Evolutionary conservation across 1,140 invertebrate genomes (phyloP), one percentile per base, ranked within the genome.

Genomic region (Psilanteris sp.): DNA sequence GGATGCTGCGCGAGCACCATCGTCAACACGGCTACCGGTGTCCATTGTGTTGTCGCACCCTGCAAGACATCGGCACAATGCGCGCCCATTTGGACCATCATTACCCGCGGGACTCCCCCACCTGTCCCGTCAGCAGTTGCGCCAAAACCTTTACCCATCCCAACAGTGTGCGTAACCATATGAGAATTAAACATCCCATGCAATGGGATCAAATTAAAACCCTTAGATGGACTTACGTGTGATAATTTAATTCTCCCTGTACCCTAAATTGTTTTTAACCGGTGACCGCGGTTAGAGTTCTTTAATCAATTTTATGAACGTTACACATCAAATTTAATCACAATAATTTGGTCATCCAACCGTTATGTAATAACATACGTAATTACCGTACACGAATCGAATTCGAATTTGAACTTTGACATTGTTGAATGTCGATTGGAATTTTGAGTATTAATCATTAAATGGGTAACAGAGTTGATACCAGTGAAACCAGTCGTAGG

Each of bases 121-220:
- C 92, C 26, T 95, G 94, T 87, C 94, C 94, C 4, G 94, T 95
- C 22, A 87, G 90, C 13, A 89, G 91, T 37, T 95, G 94, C 83
- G 91, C 92, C 24, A 91, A 93, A 68, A 90, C 90, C 54, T 95
- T 95, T 85, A 90, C 92, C 26, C 94, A 95, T 87, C 94, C 94
- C 3, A 95, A 95, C 85, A 94, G 93, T 26, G 93, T 95, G 20
- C 90, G 94, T 66, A 95, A 95, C 85, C 94, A 95, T 85, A 95
- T 95, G 94, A 89, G 94, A 62, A 91, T 93, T 64, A 95, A 95
- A 85, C 94, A 95, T 85, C 90, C 92, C 0, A 85, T 91, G 59
- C 92, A 94, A 79, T 95, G 94, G 94, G 92, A 93, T 75, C 91
- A 92, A 79, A 95, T 95, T 90, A 95, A 95, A 86, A 92, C 92